phyloP scores from a whole-genome alignment of 2,113 vertebrate species.

The Taxidea taxus region DNA sequence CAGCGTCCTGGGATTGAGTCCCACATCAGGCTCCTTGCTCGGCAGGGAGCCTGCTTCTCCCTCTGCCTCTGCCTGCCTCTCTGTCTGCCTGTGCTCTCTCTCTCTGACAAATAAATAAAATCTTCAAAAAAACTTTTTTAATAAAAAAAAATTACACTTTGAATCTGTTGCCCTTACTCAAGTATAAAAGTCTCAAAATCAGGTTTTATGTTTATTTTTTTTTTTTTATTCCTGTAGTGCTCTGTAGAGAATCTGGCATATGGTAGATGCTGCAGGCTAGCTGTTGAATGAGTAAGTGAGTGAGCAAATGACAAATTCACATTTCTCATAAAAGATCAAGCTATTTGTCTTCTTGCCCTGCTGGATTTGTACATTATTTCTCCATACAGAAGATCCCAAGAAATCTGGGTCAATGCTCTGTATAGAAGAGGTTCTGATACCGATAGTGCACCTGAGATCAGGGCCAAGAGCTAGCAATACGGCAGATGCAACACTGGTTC shows the following conservation, averaged over 20 bases:
- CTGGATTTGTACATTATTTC: background rate
- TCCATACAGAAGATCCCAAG: background rate
- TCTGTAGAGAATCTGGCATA: background rate
- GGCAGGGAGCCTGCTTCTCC: too few species aligned
- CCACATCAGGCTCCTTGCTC: too few species aligned
- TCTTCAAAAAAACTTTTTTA: too few species aligned
- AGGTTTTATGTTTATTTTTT: background rate
- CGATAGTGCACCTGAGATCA: accelerated
- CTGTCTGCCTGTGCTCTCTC: too few species aligned
- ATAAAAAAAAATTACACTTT: background rate
- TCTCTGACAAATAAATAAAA: too few species aligned
- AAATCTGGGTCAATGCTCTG: background rate
- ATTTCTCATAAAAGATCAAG: background rate
- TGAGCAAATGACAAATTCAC: background rate
- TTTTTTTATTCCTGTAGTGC: background rate
- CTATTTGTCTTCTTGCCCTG: background rate
- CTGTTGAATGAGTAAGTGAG: background rate
- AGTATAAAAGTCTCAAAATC: background rate
- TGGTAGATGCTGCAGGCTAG: background rate
- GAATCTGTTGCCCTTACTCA: background rate
- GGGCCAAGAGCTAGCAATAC: background rate
- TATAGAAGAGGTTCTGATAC: background rate
- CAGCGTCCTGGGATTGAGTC: too few species aligned
- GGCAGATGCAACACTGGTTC: background rate
- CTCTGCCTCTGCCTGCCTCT: too few species aligned